phyloP scores from a whole-genome alignment of 2,888 invertebrate species.

The Coremacera marginata region DNA sequence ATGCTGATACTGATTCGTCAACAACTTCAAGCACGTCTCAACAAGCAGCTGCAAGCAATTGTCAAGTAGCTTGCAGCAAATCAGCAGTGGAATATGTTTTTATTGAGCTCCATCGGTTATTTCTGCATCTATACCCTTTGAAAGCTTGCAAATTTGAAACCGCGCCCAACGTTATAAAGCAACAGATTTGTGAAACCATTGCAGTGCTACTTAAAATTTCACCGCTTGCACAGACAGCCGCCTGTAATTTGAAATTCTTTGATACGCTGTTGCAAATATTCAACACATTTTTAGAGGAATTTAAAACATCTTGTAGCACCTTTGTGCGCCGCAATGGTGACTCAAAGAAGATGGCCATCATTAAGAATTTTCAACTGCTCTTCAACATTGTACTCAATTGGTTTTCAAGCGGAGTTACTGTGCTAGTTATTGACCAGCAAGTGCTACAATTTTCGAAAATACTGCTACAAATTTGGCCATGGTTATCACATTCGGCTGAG shows the following conservation, averaged over 20 bases:
- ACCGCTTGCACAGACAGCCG: conserved; percentile 50
- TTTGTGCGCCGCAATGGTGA: conserved; percentile 64
- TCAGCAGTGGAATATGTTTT: conserved; percentile 48
- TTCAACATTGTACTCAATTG: conserved; percentile 61
- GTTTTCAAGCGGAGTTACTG: conserved; percentile 56
- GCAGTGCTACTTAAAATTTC: conserved; percentile 61
- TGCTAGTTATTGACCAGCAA: conserved; percentile 55
- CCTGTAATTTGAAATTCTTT: conserved; percentile 54
- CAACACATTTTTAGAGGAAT: conserved; percentile 57
- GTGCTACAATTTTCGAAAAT: conserved; percentile 53
- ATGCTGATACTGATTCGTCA: background rate
- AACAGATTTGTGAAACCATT: conserved; percentile 59
- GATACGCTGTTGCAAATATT: conserved; percentile 55
- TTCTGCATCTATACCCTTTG: conserved; percentile 52
- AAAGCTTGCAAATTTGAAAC: conserved; percentile 54
- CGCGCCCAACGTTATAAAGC: conserved; percentile 49
- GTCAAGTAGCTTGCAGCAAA: background rate
- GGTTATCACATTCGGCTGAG: conserved; percentile 61
- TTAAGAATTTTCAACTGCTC: conserved; percentile 58
- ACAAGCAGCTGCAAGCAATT: background rate
- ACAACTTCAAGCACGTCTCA: background rate
- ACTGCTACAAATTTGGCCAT: conserved; percentile 63
- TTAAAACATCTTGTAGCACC: conserved; percentile 55
- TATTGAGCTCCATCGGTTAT: conserved; percentile 52
- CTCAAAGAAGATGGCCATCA: conserved; percentile 57